Percentiles rank a stretch among this genome's conserved stretches.
phyloP scores from a whole-genome alignment of 2,113 vertebrate genomes.

The Corythornis madagascariensis region DNA sequence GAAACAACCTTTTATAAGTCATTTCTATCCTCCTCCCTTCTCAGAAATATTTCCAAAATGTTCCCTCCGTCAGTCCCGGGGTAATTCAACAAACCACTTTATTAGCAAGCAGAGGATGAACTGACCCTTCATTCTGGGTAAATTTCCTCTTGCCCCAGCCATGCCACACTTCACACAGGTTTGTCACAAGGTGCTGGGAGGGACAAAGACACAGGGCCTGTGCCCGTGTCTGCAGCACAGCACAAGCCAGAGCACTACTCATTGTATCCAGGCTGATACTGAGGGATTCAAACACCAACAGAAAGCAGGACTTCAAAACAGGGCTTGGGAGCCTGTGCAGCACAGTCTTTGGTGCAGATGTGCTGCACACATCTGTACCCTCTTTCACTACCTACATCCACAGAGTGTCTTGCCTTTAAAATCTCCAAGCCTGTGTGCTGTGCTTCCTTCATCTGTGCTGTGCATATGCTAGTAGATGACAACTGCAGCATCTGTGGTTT shows the following conservation, averaged over 20 bases:
- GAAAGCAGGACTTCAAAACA: not conserved
- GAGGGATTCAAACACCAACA: not conserved
- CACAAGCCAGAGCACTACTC: not conserved
- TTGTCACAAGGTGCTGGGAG: not conserved
- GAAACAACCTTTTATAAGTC: not conserved
- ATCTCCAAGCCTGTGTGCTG: not conserved
- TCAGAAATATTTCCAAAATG: not conserved
- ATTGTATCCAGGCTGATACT: not conserved
- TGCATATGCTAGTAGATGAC: constrained; percentile 30
- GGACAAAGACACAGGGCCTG: not conserved
- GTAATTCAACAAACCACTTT: not conserved
- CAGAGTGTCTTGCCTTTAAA: not conserved
- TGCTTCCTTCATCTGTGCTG: not conserved
- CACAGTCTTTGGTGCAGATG: accelerated
- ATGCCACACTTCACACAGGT: accelerated
- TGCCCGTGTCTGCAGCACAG: not conserved
- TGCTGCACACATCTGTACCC: not conserved
- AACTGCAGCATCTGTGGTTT: constrained; percentile 22
- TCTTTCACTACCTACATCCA: not conserved
- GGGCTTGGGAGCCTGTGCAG: not conserved
- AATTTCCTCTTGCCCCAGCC: not conserved
- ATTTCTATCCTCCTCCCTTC: not conserved
- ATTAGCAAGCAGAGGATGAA: not conserved
- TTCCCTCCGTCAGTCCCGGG: not conserved
- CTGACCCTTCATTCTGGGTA: not conserved